Evolutionary conservation across 2,113 vertebrate species (phyloP).

Genomic region (Sula dactylatra): DNA sequence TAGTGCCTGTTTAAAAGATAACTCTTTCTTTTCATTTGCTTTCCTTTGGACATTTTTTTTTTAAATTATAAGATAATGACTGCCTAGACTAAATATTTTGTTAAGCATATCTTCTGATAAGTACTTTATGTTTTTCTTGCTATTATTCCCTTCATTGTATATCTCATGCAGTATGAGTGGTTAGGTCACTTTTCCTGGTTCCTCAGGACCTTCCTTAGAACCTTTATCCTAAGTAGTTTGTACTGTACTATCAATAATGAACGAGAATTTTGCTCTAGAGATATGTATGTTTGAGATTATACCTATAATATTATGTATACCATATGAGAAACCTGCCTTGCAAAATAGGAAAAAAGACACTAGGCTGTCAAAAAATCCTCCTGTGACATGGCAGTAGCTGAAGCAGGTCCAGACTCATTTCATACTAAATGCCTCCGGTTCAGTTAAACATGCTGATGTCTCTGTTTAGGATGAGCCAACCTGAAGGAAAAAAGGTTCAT

Average conservation of each 20-base stretch:
- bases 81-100: constrained; percentile 14
- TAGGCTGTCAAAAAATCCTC: not conserved
- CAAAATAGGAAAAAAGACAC: not conserved
- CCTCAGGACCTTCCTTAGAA: not conserved
- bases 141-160: not conserved
- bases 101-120: not conserved
- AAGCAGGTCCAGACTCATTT: not conserved
- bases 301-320: not conserved
- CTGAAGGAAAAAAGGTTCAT: not conserved
- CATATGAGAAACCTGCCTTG: not conserved
- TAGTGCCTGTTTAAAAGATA: constrained; percentile 43
- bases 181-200: not conserved
- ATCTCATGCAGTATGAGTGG: accelerated
- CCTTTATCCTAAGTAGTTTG: not conserved
- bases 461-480: not conserved
- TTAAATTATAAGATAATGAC: constrained; percentile 7
- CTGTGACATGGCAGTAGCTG: not conserved
- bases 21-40: constrained; percentile 5
- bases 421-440: not conserved
- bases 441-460: not conserved
- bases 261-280: not conserved
- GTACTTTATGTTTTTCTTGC: not conserved
- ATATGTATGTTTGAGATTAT: not conserved
- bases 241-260: accelerated
- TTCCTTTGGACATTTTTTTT: constrained; percentile 14